phyloP scores from a whole-genome alignment of 2,113 vertebrate species.

The Panthera uncia region DNA sequence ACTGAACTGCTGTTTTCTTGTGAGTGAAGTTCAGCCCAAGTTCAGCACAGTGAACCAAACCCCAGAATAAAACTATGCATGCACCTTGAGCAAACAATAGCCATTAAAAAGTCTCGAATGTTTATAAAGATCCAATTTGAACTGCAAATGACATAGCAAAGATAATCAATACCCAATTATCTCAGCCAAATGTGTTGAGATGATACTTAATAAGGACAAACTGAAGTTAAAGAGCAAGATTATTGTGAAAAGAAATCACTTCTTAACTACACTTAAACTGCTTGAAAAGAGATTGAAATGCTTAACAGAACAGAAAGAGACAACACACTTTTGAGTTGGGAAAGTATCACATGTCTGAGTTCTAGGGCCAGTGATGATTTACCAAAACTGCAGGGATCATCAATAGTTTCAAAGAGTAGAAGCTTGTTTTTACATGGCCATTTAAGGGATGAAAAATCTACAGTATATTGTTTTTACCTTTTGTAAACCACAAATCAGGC shows the following conservation, averaged over 20 bases:
- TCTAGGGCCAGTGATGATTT: background rate
- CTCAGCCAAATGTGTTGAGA: slow-evolving; percentile 25
- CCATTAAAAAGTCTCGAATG: background rate
- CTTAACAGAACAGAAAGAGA: background rate
- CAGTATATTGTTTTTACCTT: background rate
- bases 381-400: background rate
- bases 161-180: slow-evolving; percentile 55
- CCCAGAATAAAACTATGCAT: background rate
- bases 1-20: background rate
- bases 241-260: slow-evolving; percentile 8
- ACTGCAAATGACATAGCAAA: slow-evolving; percentile 50
- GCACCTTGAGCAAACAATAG: background rate
- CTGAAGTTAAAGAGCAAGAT: slow-evolving; percentile 52
- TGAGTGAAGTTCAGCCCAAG: background rate
- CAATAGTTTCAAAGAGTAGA: background rate
- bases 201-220: slow-evolving; percentile 41
- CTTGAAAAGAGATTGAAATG: background rate
- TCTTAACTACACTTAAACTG: background rate
- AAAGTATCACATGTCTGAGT: background rate
- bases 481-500: background rate
- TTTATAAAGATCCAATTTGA: background rate
- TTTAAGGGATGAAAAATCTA: background rate
- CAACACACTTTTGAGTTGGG: background rate
- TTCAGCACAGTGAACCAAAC: background rate
- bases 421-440: background rate